Percentiles rank a stretch among this genome's conserved stretches.
Evolutionary conservation across 2,797 vertebrate genomes (phyloP).

Genomic region (Serranus cabrilla): DNA sequence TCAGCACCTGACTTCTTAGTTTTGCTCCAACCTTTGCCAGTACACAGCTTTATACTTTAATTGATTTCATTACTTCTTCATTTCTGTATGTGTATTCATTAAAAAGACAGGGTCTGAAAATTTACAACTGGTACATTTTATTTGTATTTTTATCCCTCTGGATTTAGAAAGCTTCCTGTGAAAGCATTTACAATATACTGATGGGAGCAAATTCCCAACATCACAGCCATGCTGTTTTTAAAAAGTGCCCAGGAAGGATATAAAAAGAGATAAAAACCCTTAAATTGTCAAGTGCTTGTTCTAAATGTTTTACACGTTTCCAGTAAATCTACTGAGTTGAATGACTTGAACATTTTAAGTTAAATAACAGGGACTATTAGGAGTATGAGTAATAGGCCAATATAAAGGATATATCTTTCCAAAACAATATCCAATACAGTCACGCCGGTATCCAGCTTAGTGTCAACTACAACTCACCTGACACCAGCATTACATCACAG

Average conservation of each 20-base stretch:
- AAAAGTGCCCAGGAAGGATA: slow-evolving; percentile 18
- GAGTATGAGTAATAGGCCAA: slow-evolving; percentile 51
- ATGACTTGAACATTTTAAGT: slow-evolving; percentile 43
- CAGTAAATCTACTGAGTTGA: slow-evolving; percentile 37
- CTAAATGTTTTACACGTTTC: slow-evolving; percentile 36
- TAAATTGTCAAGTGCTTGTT: slow-evolving; percentile 37
- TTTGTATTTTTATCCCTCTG: slow-evolving; percentile 38
- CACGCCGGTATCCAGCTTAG: slow-evolving; percentile 54
- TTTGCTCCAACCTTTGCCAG: neutral
- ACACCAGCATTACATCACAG: slow-evolving; percentile 74
- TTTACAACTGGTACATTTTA: slow-evolving; percentile 19
- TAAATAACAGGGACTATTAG: slow-evolving; percentile 53
- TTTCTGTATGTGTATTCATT: neutral
- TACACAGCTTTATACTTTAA: neutral
- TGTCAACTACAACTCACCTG: slow-evolving; percentile 66
- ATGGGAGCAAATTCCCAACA: slow-evolving; percentile 17
- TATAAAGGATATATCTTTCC: slow-evolving; percentile 64
- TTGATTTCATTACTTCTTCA: neutral
- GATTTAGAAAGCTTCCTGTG: slow-evolving; percentile 34
- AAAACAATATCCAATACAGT: slow-evolving; percentile 67
- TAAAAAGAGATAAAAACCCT: slow-evolving; percentile 40
- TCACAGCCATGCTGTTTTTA: slow-evolving; percentile 26
- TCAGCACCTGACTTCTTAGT: neutral
- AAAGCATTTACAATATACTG: slow-evolving; percentile 31
- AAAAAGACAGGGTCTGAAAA: slow-evolving; percentile 18